Conservation (phyloP, 2,113 vertebrate genomes). For the Hucho hucho region DNA sequence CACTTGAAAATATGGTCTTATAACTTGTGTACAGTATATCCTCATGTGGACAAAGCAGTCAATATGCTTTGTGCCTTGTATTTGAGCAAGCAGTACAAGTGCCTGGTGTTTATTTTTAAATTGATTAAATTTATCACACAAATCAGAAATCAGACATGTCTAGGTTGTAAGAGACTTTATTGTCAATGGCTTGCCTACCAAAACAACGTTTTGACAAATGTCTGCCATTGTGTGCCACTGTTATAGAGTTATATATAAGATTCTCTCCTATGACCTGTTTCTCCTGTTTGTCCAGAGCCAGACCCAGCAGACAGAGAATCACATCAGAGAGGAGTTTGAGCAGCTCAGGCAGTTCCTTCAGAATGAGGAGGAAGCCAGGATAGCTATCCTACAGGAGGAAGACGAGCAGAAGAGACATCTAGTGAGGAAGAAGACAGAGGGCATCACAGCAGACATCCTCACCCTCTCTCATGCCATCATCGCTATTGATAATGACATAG, state of each 20-base stretch:
- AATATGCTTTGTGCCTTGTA: no score
- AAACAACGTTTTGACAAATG: not conserved
- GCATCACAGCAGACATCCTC: conserved; percentile 69
- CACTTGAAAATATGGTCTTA: not conserved
- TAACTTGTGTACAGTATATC: not conserved
- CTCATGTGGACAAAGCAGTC: not conserved
- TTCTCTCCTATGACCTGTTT: not conserved
- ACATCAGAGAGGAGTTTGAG: conserved; percentile 67
- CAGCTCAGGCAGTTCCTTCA: conserved; percentile 66
- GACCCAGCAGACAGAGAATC: conserved; percentile 66
- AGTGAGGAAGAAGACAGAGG: conserved; percentile 67
- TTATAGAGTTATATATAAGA: not conserved
- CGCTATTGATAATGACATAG: conserved; percentile 71
- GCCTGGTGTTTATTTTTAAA: not conserved
- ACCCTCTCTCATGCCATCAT: conserved; percentile 69
- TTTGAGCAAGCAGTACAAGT: not conserved
- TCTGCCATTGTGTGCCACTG: not conserved
- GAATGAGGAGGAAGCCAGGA: conserved; percentile 60
- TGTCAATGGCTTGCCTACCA: not conserved
- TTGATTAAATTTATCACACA: not conserved
- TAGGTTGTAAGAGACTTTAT: not conserved
- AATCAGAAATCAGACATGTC: not conserved
- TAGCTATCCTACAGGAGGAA: conserved; percentile 63
- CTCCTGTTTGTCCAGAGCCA: conserved; percentile 58
- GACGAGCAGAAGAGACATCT: conserved; percentile 65